Evolutionary conservation across 2,888 invertebrate species (phyloP), one percentile per base, ranked within the genome.

Genomic region (Nemapogon koenigi): DNA sequence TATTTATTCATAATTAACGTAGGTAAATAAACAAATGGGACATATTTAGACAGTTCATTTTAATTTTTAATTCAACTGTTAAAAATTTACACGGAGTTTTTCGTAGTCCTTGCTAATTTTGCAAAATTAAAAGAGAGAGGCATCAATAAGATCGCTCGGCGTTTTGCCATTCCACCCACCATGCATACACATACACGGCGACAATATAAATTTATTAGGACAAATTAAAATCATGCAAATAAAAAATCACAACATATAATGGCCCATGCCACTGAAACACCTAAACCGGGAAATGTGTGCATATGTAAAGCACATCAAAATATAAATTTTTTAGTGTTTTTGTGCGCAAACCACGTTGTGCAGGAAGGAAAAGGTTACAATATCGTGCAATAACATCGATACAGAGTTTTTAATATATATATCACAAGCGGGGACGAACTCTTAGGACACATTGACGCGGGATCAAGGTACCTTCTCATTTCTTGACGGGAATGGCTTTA

Each of bases 311-410:
- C 75, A 75, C 76, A 59, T 56, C 62, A 59, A 62, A 62, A 60
- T 60, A 61, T 58, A 64, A 64, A 13, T 8, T 58, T 25, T 55
- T 62, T 64, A 54, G 63, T 65, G 66, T 64, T 57, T 61, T 57
- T 65, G 71, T 73, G 73, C 71, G n/a, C n/a, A n/a, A n/a, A n/a
- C n/a, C n/a, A n/a, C 59, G 58, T 33, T 64, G 75, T 78, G 76
- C 73, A 65, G 62, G 60, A 65, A 68, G 66, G 67, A 69, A 6
- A n/a, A 52, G 64, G 68, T 66, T 65, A 61, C n/a, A n/a, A n/a
- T 69, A 65, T 58, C 76, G 76, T 78, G 76, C 76, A 78, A 45
- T 62, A 62, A 72, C 70, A 70, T 64, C 59, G 59, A 68, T 62
- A 68, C 59, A 56, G 45, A 56, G 53, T 56, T 55, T 11, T 30